These are phyloP conservation scores for Vanacampus margaritifer DNA, from an alignment of 2,113 vertebrate species.

Conservation along the genomic window DNA sequence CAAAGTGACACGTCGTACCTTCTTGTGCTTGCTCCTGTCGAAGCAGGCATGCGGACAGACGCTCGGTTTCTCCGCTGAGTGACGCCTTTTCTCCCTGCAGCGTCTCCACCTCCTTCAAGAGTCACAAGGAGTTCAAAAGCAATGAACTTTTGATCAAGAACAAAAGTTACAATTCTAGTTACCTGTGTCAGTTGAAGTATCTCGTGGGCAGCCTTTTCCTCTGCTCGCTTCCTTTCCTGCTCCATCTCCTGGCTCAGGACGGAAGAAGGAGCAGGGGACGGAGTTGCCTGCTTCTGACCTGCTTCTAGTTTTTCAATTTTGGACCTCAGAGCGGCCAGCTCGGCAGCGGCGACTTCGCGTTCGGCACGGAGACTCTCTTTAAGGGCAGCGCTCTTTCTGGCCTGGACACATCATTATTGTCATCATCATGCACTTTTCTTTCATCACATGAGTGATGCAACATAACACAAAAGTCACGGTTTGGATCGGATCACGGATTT, in stretches of 20 bases:
- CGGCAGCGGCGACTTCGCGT: slow-evolving; percentile 35
- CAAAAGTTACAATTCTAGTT: not conserved
- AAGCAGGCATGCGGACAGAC: slow-evolving; percentile 49
- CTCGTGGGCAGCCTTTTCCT: slow-evolving; percentile 59
- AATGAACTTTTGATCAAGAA: too few relatives aligned
- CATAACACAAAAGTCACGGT: too few relatives aligned
- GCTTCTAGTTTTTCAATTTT: slow-evolving; percentile 51
- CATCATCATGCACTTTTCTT: too few relatives aligned
- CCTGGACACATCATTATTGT: slow-evolving; percentile 40
- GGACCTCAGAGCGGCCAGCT: slow-evolving; percentile 58
- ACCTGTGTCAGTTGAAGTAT: slow-evolving; percentile 65
- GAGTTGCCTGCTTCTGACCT: slow-evolving; percentile 12
- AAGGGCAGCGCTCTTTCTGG: slow-evolving; percentile 61
- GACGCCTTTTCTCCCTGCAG: slow-evolving; percentile 59
- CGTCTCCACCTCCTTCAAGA: slow-evolving; percentile 56
- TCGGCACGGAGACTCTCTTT: slow-evolving; percentile 61
- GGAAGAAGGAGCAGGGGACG: slow-evolving; percentile 17
- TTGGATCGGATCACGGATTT: too few relatives aligned
- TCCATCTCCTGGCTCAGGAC: slow-evolving; percentile 40
- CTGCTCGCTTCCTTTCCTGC: slow-evolving; percentile 51
- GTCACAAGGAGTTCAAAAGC: not conserved
- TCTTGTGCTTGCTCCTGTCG: slow-evolving; percentile 56
- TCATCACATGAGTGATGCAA: too few relatives aligned
- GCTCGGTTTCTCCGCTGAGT: slow-evolving; percentile 52
- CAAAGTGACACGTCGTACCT: slow-evolving; percentile 58